Evolutionary conservation across 2,113 vertebrate species (phyloP), one percentile per base, ranked within the genome.

Genomic region (Corythornis madagascariensis): DNA sequence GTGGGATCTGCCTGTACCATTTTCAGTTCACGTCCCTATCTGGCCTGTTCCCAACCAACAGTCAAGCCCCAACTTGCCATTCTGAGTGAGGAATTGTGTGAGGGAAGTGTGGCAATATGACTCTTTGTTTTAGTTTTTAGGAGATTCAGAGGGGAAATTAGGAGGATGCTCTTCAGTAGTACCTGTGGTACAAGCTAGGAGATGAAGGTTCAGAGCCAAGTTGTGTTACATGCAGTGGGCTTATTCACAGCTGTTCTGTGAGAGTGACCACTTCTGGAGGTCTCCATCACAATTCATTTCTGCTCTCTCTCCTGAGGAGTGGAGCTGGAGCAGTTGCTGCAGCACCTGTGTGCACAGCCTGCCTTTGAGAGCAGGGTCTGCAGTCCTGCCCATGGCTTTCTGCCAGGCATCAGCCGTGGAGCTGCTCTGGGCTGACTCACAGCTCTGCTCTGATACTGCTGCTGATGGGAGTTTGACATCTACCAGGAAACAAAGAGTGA

Each of bases 21-120:
- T 66, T 50, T 33, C 7, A 6, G 38, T 74, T 11, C 11, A 6
- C 26, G 26, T 80, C 21, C 15, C 38, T 16, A 4, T 22, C 33
- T 6, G 15, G 43, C 25, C 20, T 15, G 24, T 6, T 81, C 28
- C 40, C 11, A 25, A 53, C 18, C 47, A 40, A 21, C 31, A 72
- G 52, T 13, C 59, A 31, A 56, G 52, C 20, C 70, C 42, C 35
- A 50, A 0, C 7, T 52, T 61, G 28, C 38, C 21, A 2, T 48
- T 13, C 7, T 0, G 1, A 63, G 17, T 24, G 10, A 55, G 61
- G 35, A 8, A 28, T 5, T 4, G 15, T 42, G 29, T 0, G 0
- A 73, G 50, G 35, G 22, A n/a, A 77, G 16, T 0, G 0, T 22
- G 38, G 10, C 25, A 29, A 24, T 10, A 24, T 52, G 60, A n/a